phyloP scores from a whole-genome alignment of 2,113 vertebrate species.

The Mustela lutreola region DNA sequence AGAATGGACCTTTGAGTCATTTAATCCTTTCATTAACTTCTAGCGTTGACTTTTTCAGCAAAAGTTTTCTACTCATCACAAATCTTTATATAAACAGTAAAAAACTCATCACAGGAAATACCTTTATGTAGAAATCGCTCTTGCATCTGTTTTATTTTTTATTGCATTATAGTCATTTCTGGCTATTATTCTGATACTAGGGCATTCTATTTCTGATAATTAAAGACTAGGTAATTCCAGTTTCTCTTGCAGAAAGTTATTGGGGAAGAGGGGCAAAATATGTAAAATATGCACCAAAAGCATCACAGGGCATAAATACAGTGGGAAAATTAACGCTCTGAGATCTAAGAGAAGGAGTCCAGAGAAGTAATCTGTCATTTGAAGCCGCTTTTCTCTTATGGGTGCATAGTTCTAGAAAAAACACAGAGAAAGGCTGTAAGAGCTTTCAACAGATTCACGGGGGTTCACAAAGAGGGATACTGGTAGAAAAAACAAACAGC shows the following conservation, averaged over 20 bases:
- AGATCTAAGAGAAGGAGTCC: neutral
- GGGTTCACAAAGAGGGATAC: neutral
- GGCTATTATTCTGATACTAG: neutral
- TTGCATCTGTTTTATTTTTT: conserved; percentile 25
- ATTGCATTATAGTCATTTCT: neutral
- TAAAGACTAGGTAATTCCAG: neutral
- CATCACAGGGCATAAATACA: neutral
- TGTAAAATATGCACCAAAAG: neutral
- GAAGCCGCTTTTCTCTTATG: neutral
- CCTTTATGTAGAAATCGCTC: neutral
- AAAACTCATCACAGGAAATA: neutral
- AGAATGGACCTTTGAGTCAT: neutral
- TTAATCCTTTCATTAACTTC: neutral
- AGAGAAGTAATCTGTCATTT: neutral
- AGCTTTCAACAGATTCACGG: neutral
- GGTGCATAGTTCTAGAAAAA: neutral
- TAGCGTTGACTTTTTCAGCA: neutral
- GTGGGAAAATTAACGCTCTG: neutral
- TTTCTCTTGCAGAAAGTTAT: neutral
- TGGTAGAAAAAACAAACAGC: neutral
- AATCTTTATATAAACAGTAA: neutral
- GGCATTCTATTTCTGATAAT: neutral
- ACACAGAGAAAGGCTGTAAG: neutral
- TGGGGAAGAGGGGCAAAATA: neutral
- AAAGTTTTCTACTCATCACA: neutral